These are phyloP conservation scores for Bombus waltoni DNA, from an alignment of 1,140 invertebrate genomes.

Conservation along the genomic window DNA sequence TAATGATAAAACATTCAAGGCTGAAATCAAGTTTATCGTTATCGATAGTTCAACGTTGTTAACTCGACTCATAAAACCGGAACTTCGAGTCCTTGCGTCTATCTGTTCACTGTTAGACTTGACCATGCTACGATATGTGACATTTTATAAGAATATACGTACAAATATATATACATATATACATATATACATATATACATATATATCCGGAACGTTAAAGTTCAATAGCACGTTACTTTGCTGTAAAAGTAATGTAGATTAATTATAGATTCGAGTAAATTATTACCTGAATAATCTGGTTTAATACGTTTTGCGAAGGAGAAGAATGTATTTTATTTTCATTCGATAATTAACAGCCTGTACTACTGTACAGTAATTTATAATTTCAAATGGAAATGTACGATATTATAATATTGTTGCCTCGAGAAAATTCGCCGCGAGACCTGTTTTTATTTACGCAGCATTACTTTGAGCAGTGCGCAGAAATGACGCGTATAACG, in stretches of 20 bases:
- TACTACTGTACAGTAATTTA: background rate
- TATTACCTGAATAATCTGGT: background rate
- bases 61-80: background rate
- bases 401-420: background rate
- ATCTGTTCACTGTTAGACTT: slow-evolving; percentile 2
- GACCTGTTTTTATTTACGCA: too few relatives aligned
- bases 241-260: background rate
- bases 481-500: too few relatives aligned
- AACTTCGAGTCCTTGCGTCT: slow-evolving; percentile 23
- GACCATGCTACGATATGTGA: slow-evolving; percentile 8
- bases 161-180: background rate
- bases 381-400: background rate
- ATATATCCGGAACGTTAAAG: background rate
- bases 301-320: background rate
- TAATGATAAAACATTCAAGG: background rate
- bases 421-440: too few relatives aligned
- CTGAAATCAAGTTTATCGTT: background rate
- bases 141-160: background rate
- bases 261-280: background rate
- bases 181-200: background rate
- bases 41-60: background rate
- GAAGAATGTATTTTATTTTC: background rate
- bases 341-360: background rate
- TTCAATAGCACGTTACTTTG: background rate
- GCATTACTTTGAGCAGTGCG: too few relatives aligned